Conservation (phyloP, 2,113 vertebrate genomes). For the Dicentrarchus labrax region DNA sequence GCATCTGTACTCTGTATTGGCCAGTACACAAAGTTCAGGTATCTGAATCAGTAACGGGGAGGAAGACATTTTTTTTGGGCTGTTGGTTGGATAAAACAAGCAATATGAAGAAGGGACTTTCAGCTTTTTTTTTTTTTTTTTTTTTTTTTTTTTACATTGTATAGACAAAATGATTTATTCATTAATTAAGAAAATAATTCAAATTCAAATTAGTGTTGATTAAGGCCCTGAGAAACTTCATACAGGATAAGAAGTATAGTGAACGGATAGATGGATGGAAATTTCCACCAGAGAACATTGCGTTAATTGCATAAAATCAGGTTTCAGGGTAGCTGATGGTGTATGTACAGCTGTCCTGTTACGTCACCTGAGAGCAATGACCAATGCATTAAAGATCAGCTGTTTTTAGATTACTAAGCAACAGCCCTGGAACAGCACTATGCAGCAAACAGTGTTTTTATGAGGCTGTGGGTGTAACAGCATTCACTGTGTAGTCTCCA, state of each 20-base stretch:
- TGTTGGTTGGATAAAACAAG: not conserved
- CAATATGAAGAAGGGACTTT: not conserved
- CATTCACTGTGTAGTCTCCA: conserved; percentile 23
- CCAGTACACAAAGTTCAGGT: no score
- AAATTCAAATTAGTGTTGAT: not conserved
- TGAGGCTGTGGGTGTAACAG: conserved; percentile 7
- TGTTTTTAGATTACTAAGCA: conserved; percentile 43
- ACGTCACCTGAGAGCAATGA: not conserved
- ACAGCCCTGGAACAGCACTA: conserved; percentile 9
- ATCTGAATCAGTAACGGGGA: no score
- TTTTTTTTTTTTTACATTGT: not conserved
- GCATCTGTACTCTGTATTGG: no score
- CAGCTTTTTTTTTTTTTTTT: not conserved
- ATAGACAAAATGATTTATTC: not conserved
- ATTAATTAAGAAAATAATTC: not conserved
- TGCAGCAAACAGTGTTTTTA: conserved; percentile 8
- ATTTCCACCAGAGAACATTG: conserved; percentile 4
- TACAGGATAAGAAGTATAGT: not conserved
- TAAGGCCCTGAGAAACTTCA: not conserved
- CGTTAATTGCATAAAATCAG: not conserved
- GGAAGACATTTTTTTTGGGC: not conserved
- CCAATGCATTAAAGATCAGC: conserved; percentile 33
- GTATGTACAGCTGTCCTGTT: conserved; percentile 42
- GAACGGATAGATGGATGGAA: not conserved
- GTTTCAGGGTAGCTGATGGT: not conserved